Percentiles rank a stretch among this genome's conserved stretches.
These are phyloP conservation scores for Umimayanthus chanpuru DNA, from an alignment of 92 coral and sea anemone species.

Conservation along the genomic window DNA sequence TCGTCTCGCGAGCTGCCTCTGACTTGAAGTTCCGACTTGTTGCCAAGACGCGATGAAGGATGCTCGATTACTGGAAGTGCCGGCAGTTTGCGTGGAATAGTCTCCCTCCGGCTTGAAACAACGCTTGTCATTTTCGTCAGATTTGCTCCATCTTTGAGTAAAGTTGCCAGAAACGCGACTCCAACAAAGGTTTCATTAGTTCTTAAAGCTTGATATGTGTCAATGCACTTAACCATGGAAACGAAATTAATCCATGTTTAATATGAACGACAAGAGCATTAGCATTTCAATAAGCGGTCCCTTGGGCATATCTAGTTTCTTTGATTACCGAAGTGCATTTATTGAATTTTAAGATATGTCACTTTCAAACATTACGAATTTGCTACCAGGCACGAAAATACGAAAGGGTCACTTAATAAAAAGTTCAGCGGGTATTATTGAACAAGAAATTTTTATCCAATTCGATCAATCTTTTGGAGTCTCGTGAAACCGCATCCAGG, in stretches of 20 bases:
- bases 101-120: slow-evolving; percentile 20
- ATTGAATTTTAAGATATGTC: too few species aligned
- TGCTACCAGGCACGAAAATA: too few species aligned
- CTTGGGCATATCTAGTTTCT: too few species aligned
- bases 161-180: neutral
- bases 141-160: neutral
- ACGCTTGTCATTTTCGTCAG: slow-evolving; percentile 23
- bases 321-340: too few species aligned
- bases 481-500: too few species aligned
- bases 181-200: neutral
- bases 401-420: too few species aligned
- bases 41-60: slow-evolving; percentile 60
- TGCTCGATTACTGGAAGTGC: slow-evolving; percentile 77
- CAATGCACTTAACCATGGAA: slow-evolving; percentile 37
- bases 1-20: slow-evolving; percentile 68
- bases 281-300: neutral
- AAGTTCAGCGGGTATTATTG: too few species aligned
- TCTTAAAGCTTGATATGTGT: slow-evolving; percentile 29
- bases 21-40: slow-evolving; percentile 63
- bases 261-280: neutral
- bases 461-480: too few species aligned
- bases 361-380: too few species aligned
- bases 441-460: too few species aligned
- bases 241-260: neutral
- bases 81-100: slow-evolving; percentile 37